These are phyloP conservation scores for Ctenoplectra terminalis DNA, from an alignment of 1,140 invertebrate species.

Conservation along the genomic window DNA sequence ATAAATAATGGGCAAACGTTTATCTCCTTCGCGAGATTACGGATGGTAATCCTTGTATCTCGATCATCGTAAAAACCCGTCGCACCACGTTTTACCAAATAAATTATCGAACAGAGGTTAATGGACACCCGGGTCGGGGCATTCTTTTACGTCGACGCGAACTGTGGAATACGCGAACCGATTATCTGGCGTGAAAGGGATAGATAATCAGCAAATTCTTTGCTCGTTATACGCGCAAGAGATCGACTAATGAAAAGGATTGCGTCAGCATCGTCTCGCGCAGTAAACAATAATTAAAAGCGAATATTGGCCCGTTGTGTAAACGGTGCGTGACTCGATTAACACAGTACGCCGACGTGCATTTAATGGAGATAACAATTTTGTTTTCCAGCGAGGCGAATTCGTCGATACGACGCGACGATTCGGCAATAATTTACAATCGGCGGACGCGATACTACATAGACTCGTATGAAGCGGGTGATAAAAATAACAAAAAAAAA, in stretches of 20 bases:
- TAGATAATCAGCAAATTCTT: neutral
- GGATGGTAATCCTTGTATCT: conserved; percentile 37
- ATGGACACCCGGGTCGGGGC: neutral
- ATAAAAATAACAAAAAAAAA: conserved; percentile 7
- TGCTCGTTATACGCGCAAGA: neutral
- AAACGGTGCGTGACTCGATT: conserved; percentile 21
- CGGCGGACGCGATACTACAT: neutral
- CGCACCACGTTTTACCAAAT: neutral
- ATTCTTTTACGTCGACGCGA: neutral
- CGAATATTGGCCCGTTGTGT: conserved; percentile 26
- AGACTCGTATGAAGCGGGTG: too few relatives aligned
- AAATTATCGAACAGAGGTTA: conserved; percentile 12
- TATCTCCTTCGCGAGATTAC: conserved; percentile 42
- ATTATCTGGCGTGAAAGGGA: neutral
- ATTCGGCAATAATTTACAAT: conserved; percentile 38
- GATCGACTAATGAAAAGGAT: neutral
- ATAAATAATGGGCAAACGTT: conserved; percentile 32
- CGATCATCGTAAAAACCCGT: conserved; percentile 18
- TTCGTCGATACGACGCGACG: conserved; percentile 36
- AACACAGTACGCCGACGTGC: conserved; percentile 20
- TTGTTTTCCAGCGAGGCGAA: conserved; percentile 13
- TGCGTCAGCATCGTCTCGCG: conserved; percentile 5
- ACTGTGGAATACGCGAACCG: neutral
- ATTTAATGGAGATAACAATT: conserved; percentile 47
- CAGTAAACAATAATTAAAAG: conserved; percentile 34